Evolutionary conservation across 2,888 invertebrate genomes (phyloP).

Genomic region (Synanthedon vespiformis): DNA sequence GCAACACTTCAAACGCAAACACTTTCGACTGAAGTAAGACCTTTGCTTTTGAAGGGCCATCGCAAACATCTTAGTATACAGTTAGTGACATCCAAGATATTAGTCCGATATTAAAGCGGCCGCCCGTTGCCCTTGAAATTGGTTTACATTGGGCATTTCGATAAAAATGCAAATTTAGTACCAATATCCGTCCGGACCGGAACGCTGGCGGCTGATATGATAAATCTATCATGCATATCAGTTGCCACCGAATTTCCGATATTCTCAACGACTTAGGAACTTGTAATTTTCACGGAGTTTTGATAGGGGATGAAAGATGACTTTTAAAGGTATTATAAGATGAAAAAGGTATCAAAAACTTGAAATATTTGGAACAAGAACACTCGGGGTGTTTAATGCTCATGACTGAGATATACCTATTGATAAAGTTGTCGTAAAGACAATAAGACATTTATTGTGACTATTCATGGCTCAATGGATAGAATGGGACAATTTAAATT

Average conservation of each 20-base stretch:
- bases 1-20: no score
- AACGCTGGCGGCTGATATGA: not conserved
- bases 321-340: not conserved
- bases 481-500: no score
- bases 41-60: not conserved
- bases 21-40: no score
- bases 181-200: not conserved
- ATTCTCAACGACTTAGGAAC: not conserved
- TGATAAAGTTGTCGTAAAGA: no score
- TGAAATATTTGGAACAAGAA: no score
- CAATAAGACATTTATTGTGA: no score
- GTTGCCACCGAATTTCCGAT: not conserved
- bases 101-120: not conserved
- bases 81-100: not conserved
- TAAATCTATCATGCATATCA: not conserved
- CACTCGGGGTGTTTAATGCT: no score
- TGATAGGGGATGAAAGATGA: not conserved
- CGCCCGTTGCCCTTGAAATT: not conserved
- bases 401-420: no score
- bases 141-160: not conserved
- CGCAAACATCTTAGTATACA: not conserved
- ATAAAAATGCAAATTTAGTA: not conserved
- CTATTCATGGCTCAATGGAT: no score
- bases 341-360: no score
- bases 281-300: not conserved